Evolutionary conservation across 1,140 invertebrate genomes (phyloP).

Genomic region (Augochlora pura): DNA sequence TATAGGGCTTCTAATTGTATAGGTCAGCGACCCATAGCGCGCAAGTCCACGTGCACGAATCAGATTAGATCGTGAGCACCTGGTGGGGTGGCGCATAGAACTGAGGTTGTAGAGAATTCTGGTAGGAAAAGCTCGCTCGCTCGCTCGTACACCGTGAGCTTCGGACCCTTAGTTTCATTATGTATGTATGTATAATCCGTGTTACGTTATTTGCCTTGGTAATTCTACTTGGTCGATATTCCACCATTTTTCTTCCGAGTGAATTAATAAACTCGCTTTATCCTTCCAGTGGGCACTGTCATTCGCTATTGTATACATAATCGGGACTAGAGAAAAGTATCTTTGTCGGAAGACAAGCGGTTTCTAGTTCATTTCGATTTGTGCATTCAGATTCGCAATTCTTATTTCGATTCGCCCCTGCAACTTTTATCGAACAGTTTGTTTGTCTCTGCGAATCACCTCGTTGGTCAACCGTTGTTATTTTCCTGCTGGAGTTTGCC

Average conservation of each 20-base stretch:
- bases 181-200: constrained; percentile 44
- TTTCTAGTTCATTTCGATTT: background rate
- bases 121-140: constrained; percentile 31
- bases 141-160: constrained; percentile 41
- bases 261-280: constrained; percentile 39
- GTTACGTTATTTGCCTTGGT: constrained; percentile 48
- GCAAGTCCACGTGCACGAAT: constrained; percentile 60
- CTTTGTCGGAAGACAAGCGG: background rate
- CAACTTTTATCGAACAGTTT: background rate
- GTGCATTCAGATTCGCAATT: background rate
- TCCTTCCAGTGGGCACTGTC: constrained; percentile 1
- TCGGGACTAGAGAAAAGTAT: background rate
- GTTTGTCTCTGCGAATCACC: background rate
- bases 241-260: constrained; percentile 29
- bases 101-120: constrained; percentile 57
- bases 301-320: constrained; percentile 37
- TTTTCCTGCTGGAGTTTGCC: background rate
- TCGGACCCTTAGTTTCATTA: constrained; percentile 34
- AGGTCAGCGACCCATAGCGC: constrained; percentile 50
- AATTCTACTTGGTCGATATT: constrained; percentile 36
- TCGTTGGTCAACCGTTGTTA: background rate
- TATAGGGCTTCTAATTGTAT: constrained; percentile 50
- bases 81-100: constrained; percentile 46
- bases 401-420: background rate
- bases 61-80: constrained; percentile 67